These are phyloP conservation scores for Bugula neritina DNA, from an alignment of 2,888 invertebrate genomes.

Conservation along the genomic window DNA sequence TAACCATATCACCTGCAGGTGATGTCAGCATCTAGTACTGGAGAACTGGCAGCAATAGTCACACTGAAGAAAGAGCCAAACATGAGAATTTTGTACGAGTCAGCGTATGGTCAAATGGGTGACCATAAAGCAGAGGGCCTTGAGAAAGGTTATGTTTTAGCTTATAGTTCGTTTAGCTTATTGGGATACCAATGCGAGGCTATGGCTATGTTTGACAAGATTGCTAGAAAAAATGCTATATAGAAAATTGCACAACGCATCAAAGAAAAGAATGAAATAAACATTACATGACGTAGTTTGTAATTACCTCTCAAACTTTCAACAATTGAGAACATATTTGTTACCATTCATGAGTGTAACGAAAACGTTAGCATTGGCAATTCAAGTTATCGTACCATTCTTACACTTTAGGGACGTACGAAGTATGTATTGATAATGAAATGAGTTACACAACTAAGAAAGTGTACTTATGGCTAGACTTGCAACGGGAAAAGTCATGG, in stretches of 20 bases:
- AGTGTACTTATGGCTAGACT: slow-evolving; percentile 18
- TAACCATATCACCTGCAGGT: neutral
- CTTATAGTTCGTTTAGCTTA: too few species aligned
- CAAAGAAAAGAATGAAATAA: too few species aligned
- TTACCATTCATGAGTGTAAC: too few species aligned
- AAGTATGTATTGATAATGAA: slow-evolving; percentile 15
- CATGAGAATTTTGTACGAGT: slow-evolving; percentile 19
- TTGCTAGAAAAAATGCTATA: too few species aligned
- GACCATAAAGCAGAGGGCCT: neutral
- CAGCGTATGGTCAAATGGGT: slow-evolving; percentile 6
- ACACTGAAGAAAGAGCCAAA: slow-evolving; percentile 17
- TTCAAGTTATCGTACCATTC: too few species aligned
- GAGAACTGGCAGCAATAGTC: slow-evolving; percentile 11
- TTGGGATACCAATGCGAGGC: too few species aligned
- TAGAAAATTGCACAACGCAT: too few species aligned
- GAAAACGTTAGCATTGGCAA: too few species aligned
- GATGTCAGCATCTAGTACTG: neutral
- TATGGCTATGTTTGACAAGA: too few species aligned
- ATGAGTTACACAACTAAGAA: slow-evolving; percentile 10
- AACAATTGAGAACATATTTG: too few species aligned
- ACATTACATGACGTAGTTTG: too few species aligned
- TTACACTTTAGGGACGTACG: slow-evolving; percentile 19
- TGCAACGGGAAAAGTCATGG: slow-evolving; percentile 3
- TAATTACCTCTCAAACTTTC: too few species aligned
- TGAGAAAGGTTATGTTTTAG: slow-evolving; percentile 1